Base-by-base conservation (phyloP, 2,888 invertebrate genomes). In the Corythucha ciliata region DNA sequence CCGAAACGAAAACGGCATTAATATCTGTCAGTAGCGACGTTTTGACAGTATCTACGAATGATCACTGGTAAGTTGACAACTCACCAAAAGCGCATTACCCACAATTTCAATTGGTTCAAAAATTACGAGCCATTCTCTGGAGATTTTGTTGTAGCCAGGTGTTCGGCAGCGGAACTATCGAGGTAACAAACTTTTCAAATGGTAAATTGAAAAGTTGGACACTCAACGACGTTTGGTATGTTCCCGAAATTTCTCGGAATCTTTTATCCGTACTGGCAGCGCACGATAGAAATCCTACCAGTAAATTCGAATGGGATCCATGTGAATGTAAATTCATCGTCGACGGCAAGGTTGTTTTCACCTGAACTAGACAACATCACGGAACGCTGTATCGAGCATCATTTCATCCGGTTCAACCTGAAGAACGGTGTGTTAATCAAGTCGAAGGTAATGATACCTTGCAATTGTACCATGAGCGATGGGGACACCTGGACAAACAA, bases 401-500 rank as follows among this genome's bases (percentile, higher is more conserved):
- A 14, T 52, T 47, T 22, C 52, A 47, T 36, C 33, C 52, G 21
- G 37, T 63, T 25, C 61, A 64, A 47, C 47, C 63, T 2, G 64
- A 63, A 48, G 61, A 63, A 53, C 62, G 63, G 2, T 51, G 51
- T 34, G 36, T 34, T 27, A 45, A 37, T 48, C n/a, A 39, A 14
- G 48, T 39, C 27, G 51, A 51, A 51, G 51, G 34, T 34, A 34
- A 16, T 8, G 34, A 51, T 6, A 51, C 34, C 34, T 34, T 51
- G 10, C 42, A 51, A 44, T 37, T 51, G n/a, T 51, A 51, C 44
- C 42, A 51, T 21, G 34, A 51, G 54, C 60, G 63, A 49, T 64
- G 63, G 60, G 64, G 64, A n/a, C 66, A 65, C 48, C 63, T 64
- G 48, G 61, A 64, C 49, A 65, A 64, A 50, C 57, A 57, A 1